phyloP scores from a whole-genome alignment of 2,797 vertebrate genomes.

The Halcyon leucocephala region DNA sequence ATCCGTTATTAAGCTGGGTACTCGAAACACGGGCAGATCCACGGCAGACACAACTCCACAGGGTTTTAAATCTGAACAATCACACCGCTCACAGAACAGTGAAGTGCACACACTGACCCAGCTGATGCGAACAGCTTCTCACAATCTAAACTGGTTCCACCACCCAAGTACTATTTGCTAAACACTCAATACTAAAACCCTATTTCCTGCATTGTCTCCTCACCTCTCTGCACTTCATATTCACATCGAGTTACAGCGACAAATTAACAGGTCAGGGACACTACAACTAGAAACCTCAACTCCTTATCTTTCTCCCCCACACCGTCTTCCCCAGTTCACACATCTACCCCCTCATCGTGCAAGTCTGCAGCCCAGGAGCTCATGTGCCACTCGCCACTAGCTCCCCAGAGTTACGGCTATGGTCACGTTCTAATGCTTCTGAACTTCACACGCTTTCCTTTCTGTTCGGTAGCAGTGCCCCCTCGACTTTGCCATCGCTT shows the following conservation, averaged over 20 bases:
- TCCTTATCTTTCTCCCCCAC: neutral
- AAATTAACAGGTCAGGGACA: neutral
- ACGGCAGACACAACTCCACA: rapidly evolving
- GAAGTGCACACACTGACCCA: neutral
- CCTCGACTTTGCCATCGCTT: neutral
- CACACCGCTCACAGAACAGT: rapidly evolving
- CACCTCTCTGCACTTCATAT: neutral
- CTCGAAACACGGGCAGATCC: neutral
- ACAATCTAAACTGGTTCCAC: conserved; percentile 8
- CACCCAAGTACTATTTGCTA: neutral
- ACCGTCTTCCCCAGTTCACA: neutral
- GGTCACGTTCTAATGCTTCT: neutral
- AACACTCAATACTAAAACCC: neutral
- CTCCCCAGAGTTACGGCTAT: neutral
- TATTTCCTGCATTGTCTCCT: neutral
- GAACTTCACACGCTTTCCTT: neutral
- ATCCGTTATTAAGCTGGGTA: neutral
- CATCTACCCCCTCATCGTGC: neutral
- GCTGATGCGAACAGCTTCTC: rapidly evolving
- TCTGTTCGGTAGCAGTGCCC: rapidly evolving
- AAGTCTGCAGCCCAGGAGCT: neutral
- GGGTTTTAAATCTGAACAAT: neutral
- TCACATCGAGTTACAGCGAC: neutral
- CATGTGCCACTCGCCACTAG: rapidly evolving
- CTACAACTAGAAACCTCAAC: neutral